phyloP scores from a whole-genome alignment of 2,797 vertebrate genomes.

The Bovichtus diacanthus region DNA sequence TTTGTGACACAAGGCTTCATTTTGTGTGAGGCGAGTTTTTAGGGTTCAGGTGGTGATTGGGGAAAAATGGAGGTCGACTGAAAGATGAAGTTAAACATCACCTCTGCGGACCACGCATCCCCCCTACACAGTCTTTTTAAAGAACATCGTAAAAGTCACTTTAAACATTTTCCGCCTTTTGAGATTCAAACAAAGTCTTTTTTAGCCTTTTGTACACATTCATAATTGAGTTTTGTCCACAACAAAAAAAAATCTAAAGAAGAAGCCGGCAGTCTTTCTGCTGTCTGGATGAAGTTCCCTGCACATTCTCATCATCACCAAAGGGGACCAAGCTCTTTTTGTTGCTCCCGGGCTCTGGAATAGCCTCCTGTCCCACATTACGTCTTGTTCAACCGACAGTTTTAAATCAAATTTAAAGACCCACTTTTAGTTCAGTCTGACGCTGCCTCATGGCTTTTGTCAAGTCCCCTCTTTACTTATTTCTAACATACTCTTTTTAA shows the following conservation, averaged over 20 bases:
- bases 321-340: no score
- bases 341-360: no score
- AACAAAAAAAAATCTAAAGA: slow-evolving; percentile 1
- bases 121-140: background rate
- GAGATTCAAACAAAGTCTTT: slow-evolving; percentile 5
- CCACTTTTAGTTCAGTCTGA: no score
- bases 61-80: slow-evolving; percentile 87
- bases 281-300: background rate
- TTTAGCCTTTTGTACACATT: background rate
- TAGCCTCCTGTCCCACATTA: no score
- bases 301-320: background rate
- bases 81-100: slow-evolving; percentile 58
- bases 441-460: no score
- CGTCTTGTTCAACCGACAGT: no score
- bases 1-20: slow-evolving; percentile 91
- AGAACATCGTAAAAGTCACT: slow-evolving; percentile 34
- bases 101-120: slow-evolving; percentile 1
- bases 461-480: no score
- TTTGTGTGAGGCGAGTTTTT: slow-evolving; percentile 88
- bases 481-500: no score
- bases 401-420: no score
- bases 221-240: background rate
- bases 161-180: slow-evolving; percentile 17
- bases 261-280: background rate
- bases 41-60: slow-evolving; percentile 86